phyloP scores from a whole-genome alignment of 2,888 invertebrate genomes.

The Callyntrura sp. region DNA sequence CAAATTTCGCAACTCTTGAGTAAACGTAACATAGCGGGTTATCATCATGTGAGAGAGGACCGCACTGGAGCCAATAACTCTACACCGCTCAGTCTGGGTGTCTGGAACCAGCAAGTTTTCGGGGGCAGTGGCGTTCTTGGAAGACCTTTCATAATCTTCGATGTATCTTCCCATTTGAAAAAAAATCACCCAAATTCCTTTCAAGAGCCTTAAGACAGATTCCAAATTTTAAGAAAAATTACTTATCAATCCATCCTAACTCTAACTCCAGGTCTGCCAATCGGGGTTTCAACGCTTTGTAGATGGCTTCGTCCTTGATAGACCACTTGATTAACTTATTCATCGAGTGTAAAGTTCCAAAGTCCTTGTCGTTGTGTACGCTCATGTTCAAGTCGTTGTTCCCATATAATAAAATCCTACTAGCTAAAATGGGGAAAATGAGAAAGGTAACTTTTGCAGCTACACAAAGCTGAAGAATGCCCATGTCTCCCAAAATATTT shows the following conservation, averaged over 20 bases:
- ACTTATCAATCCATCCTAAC: not conserved
- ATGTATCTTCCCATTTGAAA: not conserved
- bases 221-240: not conserved
- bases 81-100: not conserved
- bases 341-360: conserved; percentile 21
- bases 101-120: not conserved
- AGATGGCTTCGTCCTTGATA: not conserved
- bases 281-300: not conserved
- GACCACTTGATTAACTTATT: not conserved
- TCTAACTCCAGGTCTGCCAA: not conserved
- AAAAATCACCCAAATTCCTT: not conserved
- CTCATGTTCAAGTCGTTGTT: too few species aligned
- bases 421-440: too few species aligned
- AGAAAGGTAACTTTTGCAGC: too few species aligned
- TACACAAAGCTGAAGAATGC: too few species aligned
- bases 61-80: conserved; percentile 35
- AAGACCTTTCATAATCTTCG: conserved; percentile 36
- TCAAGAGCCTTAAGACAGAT: not conserved
- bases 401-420: too few species aligned
- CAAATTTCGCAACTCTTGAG: not conserved
- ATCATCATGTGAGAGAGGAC: conserved; percentile 30
- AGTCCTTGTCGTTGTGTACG: not conserved
- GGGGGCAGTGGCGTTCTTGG: not conserved
- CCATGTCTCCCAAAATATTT: too few species aligned
- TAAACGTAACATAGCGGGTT: not conserved